Base-by-base conservation (phyloP, 2,888 invertebrate species). In the Byasa hedistus region DNA sequence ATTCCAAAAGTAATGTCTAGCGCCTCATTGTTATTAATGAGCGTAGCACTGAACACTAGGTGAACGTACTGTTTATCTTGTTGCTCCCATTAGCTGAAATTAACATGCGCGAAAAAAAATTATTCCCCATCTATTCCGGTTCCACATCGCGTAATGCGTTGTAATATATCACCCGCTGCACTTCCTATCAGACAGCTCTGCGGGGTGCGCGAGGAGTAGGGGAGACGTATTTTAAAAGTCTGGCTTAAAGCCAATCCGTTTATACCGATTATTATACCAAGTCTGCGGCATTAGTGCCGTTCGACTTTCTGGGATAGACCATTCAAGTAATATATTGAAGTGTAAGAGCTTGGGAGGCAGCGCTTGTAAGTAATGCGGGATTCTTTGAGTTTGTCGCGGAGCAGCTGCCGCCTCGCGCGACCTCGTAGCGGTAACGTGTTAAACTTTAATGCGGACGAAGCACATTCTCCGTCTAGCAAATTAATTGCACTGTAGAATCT, bases 211-310 rank as follows among this genome's bases (percentile, higher is more conserved):
- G 39, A 39, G 39, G 39, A 39, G 64, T 19, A 57, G 51, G 64
- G n/a, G 58, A 23, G 57, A 57, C 66, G 44, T 57, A 57, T 66
- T 66, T 62, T 58, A 44, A 62, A 66, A 62, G 57, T 61, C 58
- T 66, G 66, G 66, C 66, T 44, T 48, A 39, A 44, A 44, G 66
- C 66, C 66, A 66, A 62, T 66, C 57, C 66, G 62, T 58, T 66
- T 58, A 61, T 62, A 61, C 66, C 66, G 66, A 66, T 66, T 62
- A 66, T 66, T 61, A 66, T 66, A 66, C 61, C 57, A 65, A 60
- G 66, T 58, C 54, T 62, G 62, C 48, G 62, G 66, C 44, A 58
- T 66, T 62, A 62, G 62, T 65, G 65, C 56, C 64, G 65, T 65
- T 65, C 65, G 65, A 65, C 55, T 57, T 65, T 57, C 61, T 32